Conservation (phyloP, 2,797 vertebrate genomes). For the Melanotaenia maccullochi region DNA sequence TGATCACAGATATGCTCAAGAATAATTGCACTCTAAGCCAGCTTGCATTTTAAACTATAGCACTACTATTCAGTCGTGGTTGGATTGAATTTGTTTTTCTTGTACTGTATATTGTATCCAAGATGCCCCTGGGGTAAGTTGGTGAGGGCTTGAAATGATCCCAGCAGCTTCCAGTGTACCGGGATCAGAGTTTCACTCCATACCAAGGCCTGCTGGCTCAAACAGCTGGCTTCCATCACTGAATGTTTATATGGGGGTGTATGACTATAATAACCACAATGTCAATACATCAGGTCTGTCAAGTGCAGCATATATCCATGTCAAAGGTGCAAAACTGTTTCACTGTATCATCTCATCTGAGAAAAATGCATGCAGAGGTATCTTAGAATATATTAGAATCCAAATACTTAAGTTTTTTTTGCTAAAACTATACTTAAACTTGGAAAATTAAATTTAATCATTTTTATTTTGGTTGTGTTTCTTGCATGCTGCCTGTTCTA, state of each 20-base stretch:
- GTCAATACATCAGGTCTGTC: conserved; percentile 49
- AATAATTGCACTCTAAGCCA: conserved; percentile 17
- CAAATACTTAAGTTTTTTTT: background rate
- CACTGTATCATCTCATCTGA: conserved; percentile 25
- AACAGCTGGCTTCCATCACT: conserved; percentile 67
- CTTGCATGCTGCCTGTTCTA: conserved; percentile 17
- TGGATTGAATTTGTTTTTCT: conserved; percentile 19
- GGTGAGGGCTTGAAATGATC: conserved; percentile 23
- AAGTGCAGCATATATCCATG: conserved; percentile 56
- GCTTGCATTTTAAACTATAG: conserved; percentile 11
- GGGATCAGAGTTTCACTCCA: conserved; percentile 22
- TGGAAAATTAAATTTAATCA: background rate
- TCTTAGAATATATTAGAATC: background rate
- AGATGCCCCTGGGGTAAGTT: conserved; percentile 18
- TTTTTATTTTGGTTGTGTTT: conserved; percentile 4
- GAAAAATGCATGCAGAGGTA: background rate
- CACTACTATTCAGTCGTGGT: conserved; percentile 12
- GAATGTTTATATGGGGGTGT: conserved; percentile 29
- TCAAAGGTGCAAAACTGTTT: conserved; percentile 24
- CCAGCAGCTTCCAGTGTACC: conserved; percentile 16
- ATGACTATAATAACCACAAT: conserved; percentile 41
- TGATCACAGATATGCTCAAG: conserved; percentile 31
- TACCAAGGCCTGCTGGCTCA: conserved; percentile 30
- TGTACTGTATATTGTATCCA: conserved; percentile 26
- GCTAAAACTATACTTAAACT: conserved; percentile 6